These are phyloP conservation scores for Sebastes ruberrimus DNA, from an alignment of 2,797 vertebrate genomes.

Conservation along the genomic window DNA sequence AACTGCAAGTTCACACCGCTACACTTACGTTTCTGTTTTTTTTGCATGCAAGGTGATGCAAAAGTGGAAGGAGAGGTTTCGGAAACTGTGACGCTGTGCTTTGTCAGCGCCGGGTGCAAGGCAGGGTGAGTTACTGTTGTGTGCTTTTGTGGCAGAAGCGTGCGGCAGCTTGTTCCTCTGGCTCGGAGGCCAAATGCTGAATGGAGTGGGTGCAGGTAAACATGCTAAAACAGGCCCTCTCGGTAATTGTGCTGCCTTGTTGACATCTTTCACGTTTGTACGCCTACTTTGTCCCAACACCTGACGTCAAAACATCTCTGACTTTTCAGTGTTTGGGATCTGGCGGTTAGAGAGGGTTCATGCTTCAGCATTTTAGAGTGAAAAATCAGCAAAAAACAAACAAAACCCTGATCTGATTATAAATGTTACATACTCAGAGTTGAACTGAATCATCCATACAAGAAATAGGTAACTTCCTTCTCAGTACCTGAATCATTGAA, in stretches of 20 bases:
- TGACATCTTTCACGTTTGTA: slow-evolving; percentile 48
- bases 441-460: slow-evolving; percentile 1
- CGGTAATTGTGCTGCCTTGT: slow-evolving; percentile 30
- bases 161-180: slow-evolving; percentile 68
- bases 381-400: neutral
- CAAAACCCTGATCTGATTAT: neutral
- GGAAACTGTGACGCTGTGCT: slow-evolving; percentile 78
- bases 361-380: neutral
- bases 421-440: neutral
- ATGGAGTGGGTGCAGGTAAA: slow-evolving; percentile 75
- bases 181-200: slow-evolving; percentile 45
- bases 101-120: slow-evolving; percentile 65
- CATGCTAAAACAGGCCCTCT: slow-evolving; percentile 68
- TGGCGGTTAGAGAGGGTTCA: neutral
- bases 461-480: neutral
- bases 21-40: slow-evolving; percentile 13
- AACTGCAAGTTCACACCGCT: slow-evolving; percentile 28
- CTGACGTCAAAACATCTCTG: slow-evolving; percentile 6
- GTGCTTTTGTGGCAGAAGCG: slow-evolving; percentile 62
- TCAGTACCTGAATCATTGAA: neutral
- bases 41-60: slow-evolving; percentile 62
- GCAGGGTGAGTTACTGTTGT: slow-evolving; percentile 60
- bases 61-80: slow-evolving; percentile 69
- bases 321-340: slow-evolving; percentile 3
- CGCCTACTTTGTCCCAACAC: slow-evolving; percentile 42